Conservation (phyloP, 2,888 invertebrate species). For the Chironomus tentans region DNA sequence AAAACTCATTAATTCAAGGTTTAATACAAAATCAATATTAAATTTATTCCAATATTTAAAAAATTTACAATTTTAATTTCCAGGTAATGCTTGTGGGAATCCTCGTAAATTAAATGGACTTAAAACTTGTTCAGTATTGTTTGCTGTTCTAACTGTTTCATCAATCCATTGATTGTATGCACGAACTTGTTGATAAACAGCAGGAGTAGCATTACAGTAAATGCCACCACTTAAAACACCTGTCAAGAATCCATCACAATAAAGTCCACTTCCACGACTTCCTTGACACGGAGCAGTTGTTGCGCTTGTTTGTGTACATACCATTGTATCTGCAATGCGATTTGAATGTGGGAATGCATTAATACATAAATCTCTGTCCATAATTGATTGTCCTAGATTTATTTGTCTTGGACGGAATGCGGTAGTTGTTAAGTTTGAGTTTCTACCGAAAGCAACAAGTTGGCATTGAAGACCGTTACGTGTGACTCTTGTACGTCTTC, state of each 20-base stretch:
- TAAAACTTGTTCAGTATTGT: neutral
- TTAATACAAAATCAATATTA: neutral
- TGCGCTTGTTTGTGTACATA: conserved; percentile 16
- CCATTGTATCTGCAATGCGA: conserved; percentile 11
- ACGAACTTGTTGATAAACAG: conserved; percentile 24
- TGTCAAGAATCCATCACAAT: conserved; percentile 19
- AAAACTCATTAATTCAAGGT: neutral
- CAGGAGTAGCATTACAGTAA: conserved; percentile 8
- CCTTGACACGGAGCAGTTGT: conserved; percentile 1
- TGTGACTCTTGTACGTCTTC: conserved; percentile 8
- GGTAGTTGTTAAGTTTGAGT: neutral
- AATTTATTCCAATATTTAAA: neutral
- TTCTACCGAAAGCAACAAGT: conserved; percentile 20
- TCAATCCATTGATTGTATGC: conserved; percentile 24
- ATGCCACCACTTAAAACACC: conserved; percentile 19
- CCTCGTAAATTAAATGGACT: neutral
- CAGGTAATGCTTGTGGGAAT: neutral
- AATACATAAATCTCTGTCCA: conserved; percentile 6
- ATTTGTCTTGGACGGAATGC: conserved; percentile 1
- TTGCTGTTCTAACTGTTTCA: neutral
- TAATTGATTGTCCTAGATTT: neutral
- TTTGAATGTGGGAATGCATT: neutral
- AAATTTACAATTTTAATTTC: neutral
- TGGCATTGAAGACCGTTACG: neutral
- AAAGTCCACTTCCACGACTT: conserved; percentile 20